Evolutionary conservation across 2,113 vertebrate genomes (phyloP), one percentile per base, ranked within the genome.

Genomic region (Talpa occidentalis): DNA sequence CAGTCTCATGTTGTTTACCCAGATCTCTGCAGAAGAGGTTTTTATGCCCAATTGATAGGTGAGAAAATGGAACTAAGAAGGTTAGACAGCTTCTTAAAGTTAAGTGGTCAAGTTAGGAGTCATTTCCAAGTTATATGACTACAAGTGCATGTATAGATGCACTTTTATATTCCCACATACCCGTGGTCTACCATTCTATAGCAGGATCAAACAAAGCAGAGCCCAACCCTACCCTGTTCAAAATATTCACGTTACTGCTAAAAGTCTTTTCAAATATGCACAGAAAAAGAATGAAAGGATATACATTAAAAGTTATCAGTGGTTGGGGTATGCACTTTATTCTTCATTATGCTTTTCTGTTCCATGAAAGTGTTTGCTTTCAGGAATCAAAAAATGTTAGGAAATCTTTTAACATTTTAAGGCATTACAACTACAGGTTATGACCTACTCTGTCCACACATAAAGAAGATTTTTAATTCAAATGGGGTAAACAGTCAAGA

Each of bases 371-470:
- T 42, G 32, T 30, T 2, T 47, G 11, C 19, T 92, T 79, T 87
- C 15, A 47, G 40, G 9, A 86, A 52, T 81, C 21, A 82, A 92
- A 49, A 78, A 93, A 26, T 11, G 8, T 72, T 22, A 93, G 62
- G 10, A 93, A 95, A 86, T 81, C n/a, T 84, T 82, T 77, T 72
- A 88, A 84, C 28, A 59, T 66, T 52, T 78, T 64, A 69, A 84
- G 35, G 85, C 64, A 81, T 30, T 64, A 76, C 17, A 79, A 89
- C 30, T 86, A 6, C 26, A 91, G 21, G 35, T 16, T 93, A 74
- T 78, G 32, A 73, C 16, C 40, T 5, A 7, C 19, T 10, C 21
- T 72, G 19, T 66, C 11, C 74, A 89, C 28, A 86, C 9, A 37
- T 0, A 79, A n/a, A 81, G 35, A 89, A 42, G n/a, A 60, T 88